Evolutionary conservation across 2,888 invertebrate species (phyloP).

Genomic region (Unio pictorum): DNA sequence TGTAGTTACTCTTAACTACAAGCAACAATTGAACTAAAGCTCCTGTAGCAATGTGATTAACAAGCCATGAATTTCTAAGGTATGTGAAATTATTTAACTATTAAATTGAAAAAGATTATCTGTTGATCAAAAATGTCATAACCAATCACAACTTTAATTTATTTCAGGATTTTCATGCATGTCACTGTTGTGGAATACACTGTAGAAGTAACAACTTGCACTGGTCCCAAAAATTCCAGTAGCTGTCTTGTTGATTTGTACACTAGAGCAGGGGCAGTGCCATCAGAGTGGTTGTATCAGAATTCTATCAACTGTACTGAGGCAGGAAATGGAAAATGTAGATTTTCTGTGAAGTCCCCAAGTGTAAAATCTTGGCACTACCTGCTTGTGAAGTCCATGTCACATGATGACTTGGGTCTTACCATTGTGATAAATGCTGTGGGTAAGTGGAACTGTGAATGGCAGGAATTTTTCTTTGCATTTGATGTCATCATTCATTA

Average conservation of each 20-base stretch:
- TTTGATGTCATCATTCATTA: not conserved
- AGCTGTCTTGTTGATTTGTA: constrained; percentile 18
- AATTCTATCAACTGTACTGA: constrained; percentile 10
- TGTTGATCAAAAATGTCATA: too few species aligned
- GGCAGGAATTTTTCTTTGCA: not conserved
- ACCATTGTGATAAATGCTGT: not conserved
- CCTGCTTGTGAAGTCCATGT: constrained; percentile 16
- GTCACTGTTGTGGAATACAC: constrained; percentile 9
- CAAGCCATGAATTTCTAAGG: too few species aligned
- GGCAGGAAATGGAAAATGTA: constrained; percentile 13
- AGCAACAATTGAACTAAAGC: too few species aligned
- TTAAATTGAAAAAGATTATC: too few species aligned
- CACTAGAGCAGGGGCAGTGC: constrained; percentile 22
- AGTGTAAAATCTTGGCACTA: constrained; percentile 21
- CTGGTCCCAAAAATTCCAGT: constrained; percentile 11
- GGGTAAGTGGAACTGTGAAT: not conserved
- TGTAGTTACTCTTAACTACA: too few species aligned
- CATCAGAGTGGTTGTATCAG: constrained; percentile 14
- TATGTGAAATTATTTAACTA: too few species aligned
- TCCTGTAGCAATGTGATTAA: too few species aligned
- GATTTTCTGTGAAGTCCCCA: constrained; percentile 14
- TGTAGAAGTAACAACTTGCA: constrained; percentile 16
- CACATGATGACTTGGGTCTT: constrained; percentile 2
- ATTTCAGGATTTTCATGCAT: constrained; percentile 25
- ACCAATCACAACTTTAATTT: not conserved